Conservation (phyloP, 2,888 invertebrate genomes). For the Drosophila prostipennis region DNA sequence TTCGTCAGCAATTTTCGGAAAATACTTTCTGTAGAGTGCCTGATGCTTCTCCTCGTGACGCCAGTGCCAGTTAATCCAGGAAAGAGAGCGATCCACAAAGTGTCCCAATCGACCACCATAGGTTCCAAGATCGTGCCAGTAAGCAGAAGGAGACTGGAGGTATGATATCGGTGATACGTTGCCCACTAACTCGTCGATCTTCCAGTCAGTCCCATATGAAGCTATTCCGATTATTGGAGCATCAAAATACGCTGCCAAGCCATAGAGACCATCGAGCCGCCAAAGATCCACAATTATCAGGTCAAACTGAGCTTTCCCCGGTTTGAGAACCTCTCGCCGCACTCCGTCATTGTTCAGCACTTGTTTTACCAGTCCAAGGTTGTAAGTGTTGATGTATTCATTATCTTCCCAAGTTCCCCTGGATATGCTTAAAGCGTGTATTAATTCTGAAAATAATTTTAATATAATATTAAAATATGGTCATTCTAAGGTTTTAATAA, state of each 20-base stretch:
- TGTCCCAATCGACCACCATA: constrained; percentile 79
- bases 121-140: constrained; percentile 79
- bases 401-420: constrained; percentile 47
- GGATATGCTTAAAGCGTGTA: not conserved
- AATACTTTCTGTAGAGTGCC: constrained; percentile 57
- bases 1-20: constrained; percentile 53
- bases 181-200: constrained; percentile 73
- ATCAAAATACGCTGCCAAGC: constrained; percentile 73
- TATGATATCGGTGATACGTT: constrained; percentile 79
- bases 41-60: constrained; percentile 60
- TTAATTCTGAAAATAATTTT: not conserved
- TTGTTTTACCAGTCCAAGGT: constrained; percentile 14
- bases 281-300: constrained; percentile 78
- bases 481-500: no score
- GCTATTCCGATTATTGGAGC: constrained; percentile 77
- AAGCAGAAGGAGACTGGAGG: constrained; percentile 57
- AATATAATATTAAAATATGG: no score
- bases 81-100: constrained; percentile 55
- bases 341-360: constrained; percentile 54
- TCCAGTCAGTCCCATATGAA: constrained; percentile 70
- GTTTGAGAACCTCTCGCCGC: constrained; percentile 58
- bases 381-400: constrained; percentile 28
- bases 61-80: constrained; percentile 61
- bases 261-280: constrained; percentile 80
- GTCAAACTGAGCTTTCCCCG: constrained; percentile 79